Evolutionary conservation across 2,797 vertebrate genomes (phyloP).

Genomic region (Gymnothorax reevesii): DNA sequence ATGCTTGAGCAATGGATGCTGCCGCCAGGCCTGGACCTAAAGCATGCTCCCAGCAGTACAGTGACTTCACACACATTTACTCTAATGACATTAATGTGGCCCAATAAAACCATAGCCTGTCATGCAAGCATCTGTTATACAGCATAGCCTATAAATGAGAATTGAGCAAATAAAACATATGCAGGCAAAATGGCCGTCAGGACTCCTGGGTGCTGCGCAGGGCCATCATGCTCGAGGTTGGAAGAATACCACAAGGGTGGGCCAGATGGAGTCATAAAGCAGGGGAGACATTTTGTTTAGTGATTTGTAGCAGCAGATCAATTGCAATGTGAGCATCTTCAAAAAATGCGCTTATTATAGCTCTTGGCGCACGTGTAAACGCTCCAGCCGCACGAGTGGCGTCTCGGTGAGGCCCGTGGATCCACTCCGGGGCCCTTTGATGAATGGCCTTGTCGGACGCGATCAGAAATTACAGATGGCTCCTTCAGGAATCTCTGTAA

Average conservation of each 20-base stretch:
- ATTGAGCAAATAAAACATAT: neutral
- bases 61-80: neutral
- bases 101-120: slow-evolving; percentile 1
- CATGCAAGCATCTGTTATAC: neutral
- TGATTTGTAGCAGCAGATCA: neutral
- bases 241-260: neutral
- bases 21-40: neutral
- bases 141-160: neutral
- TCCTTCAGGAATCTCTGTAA: slow-evolving; percentile 28
- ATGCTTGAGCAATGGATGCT: neutral
- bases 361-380: neutral
- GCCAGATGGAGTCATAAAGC: neutral
- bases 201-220: neutral
- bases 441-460: slow-evolving; percentile 47
- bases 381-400: neutral
- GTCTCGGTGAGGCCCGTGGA: slow-evolving; percentile 22
- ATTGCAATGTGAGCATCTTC: neutral
- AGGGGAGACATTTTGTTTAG: neutral
- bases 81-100: neutral
- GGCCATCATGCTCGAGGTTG: neutral
- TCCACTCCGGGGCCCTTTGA: slow-evolving; percentile 41
- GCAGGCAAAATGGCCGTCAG: neutral
- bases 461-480: slow-evolving; percentile 41
- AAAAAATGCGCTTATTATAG: neutral
- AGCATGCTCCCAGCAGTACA: neutral